phyloP scores from a whole-genome alignment of 2,888 invertebrate genomes.

The Plusia festucae region DNA sequence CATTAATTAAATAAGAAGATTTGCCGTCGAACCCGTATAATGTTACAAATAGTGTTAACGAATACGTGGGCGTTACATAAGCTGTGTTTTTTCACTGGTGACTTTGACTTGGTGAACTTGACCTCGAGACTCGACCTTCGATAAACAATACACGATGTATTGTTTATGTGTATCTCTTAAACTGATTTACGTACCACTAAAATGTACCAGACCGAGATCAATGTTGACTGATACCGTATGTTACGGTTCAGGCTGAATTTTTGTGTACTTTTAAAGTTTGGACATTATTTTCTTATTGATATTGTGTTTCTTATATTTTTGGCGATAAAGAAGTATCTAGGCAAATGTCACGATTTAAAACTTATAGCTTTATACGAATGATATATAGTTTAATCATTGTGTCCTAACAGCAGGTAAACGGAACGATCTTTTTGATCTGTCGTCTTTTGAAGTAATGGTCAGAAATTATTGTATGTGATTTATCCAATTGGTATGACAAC shows the following conservation, averaged over 20 bases:
- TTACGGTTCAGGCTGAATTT: not conserved
- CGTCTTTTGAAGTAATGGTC: too few relatives aligned
- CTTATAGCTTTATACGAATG: too few relatives aligned
- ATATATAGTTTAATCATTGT: too few relatives aligned
- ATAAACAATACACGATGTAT: constrained; percentile 6
- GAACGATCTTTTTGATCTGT: too few relatives aligned
- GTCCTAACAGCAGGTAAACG: too few relatives aligned
- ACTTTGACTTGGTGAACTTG: constrained; percentile 49
- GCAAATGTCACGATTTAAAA: too few relatives aligned
- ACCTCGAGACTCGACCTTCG: constrained; percentile 32
- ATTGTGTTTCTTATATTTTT: not conserved
- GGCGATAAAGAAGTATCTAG: not conserved
- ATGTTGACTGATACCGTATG: constrained; percentile 24
- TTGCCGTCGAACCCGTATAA: constrained; percentile 22
- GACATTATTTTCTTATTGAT: not conserved
- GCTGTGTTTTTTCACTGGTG: constrained; percentile 35
- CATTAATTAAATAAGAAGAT: constrained; percentile 19
- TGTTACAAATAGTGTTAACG: constrained; percentile 42
- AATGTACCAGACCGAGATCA: constrained; percentile 26
- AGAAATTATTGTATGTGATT: too few relatives aligned
- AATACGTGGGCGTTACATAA: constrained; percentile 33
- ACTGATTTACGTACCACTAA: constrained; percentile 46
- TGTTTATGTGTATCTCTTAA: constrained; percentile 30
- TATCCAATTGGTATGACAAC: too few relatives aligned
- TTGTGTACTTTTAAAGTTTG: not conserved